A percentile compares a stretch with the other conserved stretches of the same genome.
phyloP scores from a whole-genome alignment of 2,797 vertebrate species.

The Myotis myotis region DNA sequence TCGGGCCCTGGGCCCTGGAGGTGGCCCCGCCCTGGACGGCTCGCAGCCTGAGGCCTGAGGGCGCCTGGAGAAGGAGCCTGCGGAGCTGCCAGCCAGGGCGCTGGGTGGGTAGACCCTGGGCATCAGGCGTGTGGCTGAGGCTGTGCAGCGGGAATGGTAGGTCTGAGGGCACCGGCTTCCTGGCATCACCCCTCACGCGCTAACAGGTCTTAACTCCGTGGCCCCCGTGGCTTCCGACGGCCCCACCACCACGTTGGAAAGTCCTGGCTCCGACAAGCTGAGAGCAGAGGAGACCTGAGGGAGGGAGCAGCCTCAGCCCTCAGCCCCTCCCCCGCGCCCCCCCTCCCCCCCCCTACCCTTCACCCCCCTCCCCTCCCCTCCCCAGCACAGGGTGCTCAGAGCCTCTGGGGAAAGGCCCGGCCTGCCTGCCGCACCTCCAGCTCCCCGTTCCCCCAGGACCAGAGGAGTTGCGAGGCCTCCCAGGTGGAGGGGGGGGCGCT shows the following conservation, averaged over 20 bases:
- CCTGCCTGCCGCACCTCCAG: background rate
- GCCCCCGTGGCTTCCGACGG: accelerated
- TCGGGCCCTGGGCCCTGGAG: background rate
- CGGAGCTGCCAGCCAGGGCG: accelerated
- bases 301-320: background rate
- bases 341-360: no score
- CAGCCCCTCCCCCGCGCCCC: no score
- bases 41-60: accelerated
- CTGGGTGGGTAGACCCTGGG: accelerated
- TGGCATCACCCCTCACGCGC: accelerated
- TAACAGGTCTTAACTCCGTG: accelerated
- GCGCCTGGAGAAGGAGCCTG: background rate
- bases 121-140: accelerated
- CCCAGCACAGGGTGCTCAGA: accelerated
- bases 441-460: accelerated
- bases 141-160: no score
- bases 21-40: background rate
- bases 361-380: no score
- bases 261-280: background rate
- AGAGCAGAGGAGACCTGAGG: background rate
- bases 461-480: no score
- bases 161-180: background rate
- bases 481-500: no score
- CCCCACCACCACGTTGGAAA: background rate
- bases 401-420: accelerated